Evolutionary conservation across 2,113 vertebrate genomes (phyloP).

Genomic region (Hippocampus comes): DNA sequence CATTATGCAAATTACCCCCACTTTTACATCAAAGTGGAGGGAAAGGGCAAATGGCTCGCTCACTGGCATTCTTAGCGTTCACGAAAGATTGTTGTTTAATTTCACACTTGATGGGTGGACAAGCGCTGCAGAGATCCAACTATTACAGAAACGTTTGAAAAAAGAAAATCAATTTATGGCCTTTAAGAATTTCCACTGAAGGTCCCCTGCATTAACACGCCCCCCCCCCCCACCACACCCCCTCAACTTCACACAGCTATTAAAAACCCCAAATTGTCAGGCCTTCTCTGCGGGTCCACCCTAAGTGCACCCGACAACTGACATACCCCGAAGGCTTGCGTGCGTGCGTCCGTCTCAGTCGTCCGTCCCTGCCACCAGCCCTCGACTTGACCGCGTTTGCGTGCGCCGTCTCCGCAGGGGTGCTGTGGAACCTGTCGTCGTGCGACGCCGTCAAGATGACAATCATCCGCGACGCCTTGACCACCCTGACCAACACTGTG

Average conservation of each 20-base stretch:
- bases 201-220: neutral
- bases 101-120: too few relatives aligned
- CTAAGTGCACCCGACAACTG: constrained; percentile 35
- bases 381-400: neutral
- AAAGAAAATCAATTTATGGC: neutral
- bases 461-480: constrained; percentile 93
- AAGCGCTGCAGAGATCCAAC: too few relatives aligned
- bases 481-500: constrained; percentile 91
- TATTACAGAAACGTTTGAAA: neutral
- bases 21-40: too few relatives aligned
- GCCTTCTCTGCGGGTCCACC: neutral
- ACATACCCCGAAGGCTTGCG: constrained; percentile 19
- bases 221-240: too few relatives aligned
- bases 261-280: constrained; percentile 25
- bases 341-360: constrained; percentile 7
- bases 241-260: constrained; percentile 12
- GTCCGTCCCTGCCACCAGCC: neutral
- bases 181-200: neutral
- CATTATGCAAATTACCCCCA: neutral
- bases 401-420: constrained; percentile 70
- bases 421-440: constrained; percentile 97
- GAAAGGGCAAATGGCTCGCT: too few relatives aligned
- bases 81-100: too few relatives aligned
- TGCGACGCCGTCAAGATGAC: constrained; percentile 97
- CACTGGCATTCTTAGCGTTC: too few relatives aligned